Percentiles rank a stretch among this genome's conserved stretches.
These are phyloP conservation scores for Galagoides demidoff DNA, from an alignment of 2,797 vertebrate genomes.

Conservation along the genomic window DNA sequence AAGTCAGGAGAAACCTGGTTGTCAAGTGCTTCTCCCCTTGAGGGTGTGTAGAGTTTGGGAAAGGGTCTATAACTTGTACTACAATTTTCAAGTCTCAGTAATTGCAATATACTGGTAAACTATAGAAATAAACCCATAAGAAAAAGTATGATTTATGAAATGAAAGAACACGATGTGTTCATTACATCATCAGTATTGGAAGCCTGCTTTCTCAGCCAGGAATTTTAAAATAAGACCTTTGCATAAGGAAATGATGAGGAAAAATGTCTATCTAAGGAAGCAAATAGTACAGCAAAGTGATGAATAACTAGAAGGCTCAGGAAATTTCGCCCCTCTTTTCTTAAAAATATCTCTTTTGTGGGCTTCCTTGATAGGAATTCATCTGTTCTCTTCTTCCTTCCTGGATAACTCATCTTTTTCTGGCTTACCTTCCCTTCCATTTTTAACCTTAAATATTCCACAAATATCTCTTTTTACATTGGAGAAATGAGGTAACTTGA, in stretches of 20 bases:
- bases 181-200: conserved; percentile 28
- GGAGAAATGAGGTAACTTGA: neutral
- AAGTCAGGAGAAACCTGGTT: neutral
- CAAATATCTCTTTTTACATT: neutral
- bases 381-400: neutral
- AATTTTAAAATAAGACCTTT: conserved; percentile 70
- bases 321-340: neutral
- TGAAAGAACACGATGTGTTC: conserved; percentile 51
- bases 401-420: neutral
- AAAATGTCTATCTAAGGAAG: neutral
- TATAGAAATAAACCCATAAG: conserved; percentile 58
- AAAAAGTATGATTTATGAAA: conserved; percentile 54
- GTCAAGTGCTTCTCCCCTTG: neutral
- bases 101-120: neutral
- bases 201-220: conserved; percentile 56
- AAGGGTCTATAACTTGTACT: neutral
- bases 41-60: neutral
- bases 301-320: neutral
- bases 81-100: neutral
- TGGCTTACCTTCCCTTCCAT: neutral
- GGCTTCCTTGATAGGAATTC: neutral
- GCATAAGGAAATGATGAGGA: conserved; percentile 25
- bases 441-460: neutral
- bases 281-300: neutral
- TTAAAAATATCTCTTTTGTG: conserved; percentile 10